Base-by-base conservation (phyloP, 2,888 invertebrate species). In the Hemaris fuciformis region DNA sequence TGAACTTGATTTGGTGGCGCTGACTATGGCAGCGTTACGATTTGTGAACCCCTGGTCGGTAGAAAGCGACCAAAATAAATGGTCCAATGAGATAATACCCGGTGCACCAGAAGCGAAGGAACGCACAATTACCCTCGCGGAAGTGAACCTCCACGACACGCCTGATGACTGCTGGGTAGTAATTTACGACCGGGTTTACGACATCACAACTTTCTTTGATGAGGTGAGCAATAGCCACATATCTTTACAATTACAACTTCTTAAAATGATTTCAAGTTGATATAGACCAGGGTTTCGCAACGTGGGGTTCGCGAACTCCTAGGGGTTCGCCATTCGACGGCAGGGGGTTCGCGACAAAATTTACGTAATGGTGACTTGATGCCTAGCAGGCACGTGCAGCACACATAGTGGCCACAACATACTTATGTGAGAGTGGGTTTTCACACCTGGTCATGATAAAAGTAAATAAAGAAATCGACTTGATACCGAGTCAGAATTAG, bases 181-280 rank as follows among this genome's bases (percentile, higher is more conserved):
- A n/a, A 94, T 98, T 56, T 96, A 96, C 83, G 97, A 98, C 88
- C 95, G 96, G 62, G 96, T 98, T 10, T 98, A 97, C 83, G 95
- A 98, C 77, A 94, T 97, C 59, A 96, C 97, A 1, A 92, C 93
- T 41, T 97, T 98, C 81, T 82, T 98, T 45, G 89, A 94, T 67
- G 94, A 94, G 93, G 95, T 95, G 85, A 88, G 84, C 53, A 48
- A 48, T 5, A 43, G 23, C 45, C 3, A 22, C 18, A 18, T 4
- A 5, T 18, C 3, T 48, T n/a, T n/a, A 5, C 7, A 15, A 8
- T 41, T 61, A 56, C 18, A 25, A 46, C 23, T 13, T 59, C 23
- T 8, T 20, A 7, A 18, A 27, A 18, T 15, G 10, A 5, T 13
- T 42, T 2, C n/a, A 23, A 41, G 22, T n/a, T 27, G 8, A 1